Base-by-base conservation (phyloP, 1,140 invertebrate genomes). In the Ridgeia piscesae region DNA sequence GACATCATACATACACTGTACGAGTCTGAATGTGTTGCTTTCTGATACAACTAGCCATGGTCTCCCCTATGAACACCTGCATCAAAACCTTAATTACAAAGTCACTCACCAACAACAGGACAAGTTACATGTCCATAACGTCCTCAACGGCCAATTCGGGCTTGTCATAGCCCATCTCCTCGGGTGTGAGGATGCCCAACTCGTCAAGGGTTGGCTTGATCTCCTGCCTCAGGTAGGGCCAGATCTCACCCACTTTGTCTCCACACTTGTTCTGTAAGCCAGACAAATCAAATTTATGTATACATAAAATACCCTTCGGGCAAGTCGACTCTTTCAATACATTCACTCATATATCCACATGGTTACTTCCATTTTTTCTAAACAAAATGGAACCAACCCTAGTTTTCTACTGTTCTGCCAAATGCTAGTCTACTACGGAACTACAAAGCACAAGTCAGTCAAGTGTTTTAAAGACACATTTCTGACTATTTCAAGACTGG, bases 151-250 rank as follows among this genome's bases (percentile, higher is more conserved):
- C 95, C 91, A 99, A 96, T 96, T 99, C 99, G 91, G 99, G 99
- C 96, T 99, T 98, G 96, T 99, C 98, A 95, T 99, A 99, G 91
- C 99, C 99, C 94, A 99, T 96, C 95, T 99, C 98, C 96, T 99
- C 99, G 27, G 98, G 98, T 33, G 99, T 99, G 35, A 97, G 97
- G 94, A 99, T 98, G 34, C 99, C 99, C 58, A 99, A 96, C 96
- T 99, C 98, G 91, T 97, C 97, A 27, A 99, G 96, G 27, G 98
- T 99, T 58, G 99, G 99, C 94, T 97, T 97, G 94, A 99, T 98
- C 97, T 99, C 98, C 97, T 99, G 97, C 31, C 99, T 95, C 94
- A 99, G 97, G 95, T 98, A 99, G 14, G 98, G 98, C 95, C 98
- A 99, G 92, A 99, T 98, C 95, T 98, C 97, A 21, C 97, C 97